phyloP scores from a whole-genome alignment of 1,140 invertebrate species.

The Habropoda laboriosa region DNA sequence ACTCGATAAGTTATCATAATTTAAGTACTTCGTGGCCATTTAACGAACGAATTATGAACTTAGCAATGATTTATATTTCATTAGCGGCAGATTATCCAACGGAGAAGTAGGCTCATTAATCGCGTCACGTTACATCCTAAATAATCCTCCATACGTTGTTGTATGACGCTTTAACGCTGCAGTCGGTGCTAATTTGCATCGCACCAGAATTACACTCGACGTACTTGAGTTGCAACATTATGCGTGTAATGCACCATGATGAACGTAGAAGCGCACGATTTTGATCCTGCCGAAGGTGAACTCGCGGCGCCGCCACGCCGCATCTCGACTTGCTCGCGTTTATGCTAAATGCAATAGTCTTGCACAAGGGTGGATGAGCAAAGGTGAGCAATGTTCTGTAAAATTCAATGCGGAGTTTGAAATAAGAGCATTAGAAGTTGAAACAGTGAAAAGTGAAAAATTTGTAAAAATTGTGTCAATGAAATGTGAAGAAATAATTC shows the following conservation, averaged over 20 bases:
- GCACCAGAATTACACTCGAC: slow-evolving; percentile 44
- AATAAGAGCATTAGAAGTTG: no score
- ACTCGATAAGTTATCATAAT: background rate
- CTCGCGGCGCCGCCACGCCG: background rate
- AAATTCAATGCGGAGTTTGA: no score
- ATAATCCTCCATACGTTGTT: slow-evolving; percentile 56
- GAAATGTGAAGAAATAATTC: no score
- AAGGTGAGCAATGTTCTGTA: no score
- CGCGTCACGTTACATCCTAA: slow-evolving; percentile 46
- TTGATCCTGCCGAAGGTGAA: slow-evolving; percentile 1
- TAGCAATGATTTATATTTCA: slow-evolving; percentile 47
- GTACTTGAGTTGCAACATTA: slow-evolving; percentile 7
- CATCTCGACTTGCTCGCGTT: background rate
- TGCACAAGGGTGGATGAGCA: background rate
- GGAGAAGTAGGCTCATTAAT: slow-evolving; percentile 51
- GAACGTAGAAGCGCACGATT: slow-evolving; percentile 6
- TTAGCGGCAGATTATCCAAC: slow-evolving; percentile 35
- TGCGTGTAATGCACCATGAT: slow-evolving; percentile 17
- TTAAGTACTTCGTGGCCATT: background rate
- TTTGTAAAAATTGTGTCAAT: no score
- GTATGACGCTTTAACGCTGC: slow-evolving; percentile 36
- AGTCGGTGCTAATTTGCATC: slow-evolving; percentile 55
- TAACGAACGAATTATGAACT: background rate
- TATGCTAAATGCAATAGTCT: no score
- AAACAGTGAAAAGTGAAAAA: no score